Conservation (phyloP, 2,113 vertebrate species). For the Apistogramma diplotaenia region DNA sequence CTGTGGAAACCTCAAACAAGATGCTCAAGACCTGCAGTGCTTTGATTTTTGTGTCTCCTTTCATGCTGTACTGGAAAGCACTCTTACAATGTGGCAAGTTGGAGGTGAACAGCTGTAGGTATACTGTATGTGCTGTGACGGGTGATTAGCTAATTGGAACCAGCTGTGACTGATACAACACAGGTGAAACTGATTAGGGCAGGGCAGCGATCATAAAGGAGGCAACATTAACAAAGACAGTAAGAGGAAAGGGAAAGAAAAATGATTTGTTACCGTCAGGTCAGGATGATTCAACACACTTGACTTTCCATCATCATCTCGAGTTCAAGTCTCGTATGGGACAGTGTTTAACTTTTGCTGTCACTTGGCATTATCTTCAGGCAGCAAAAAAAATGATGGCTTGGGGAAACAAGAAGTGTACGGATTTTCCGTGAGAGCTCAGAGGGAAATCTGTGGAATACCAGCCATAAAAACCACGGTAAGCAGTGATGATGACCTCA, state of each 20-base stretch:
- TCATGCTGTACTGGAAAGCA: background rate
- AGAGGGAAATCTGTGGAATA: background rate
- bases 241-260: background rate
- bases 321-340: background rate
- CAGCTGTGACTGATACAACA: background rate
- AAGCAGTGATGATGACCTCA: constrained; percentile 11
- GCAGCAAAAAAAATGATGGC: background rate
- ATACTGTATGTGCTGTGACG: background rate
- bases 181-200: background rate
- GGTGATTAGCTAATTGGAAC: background rate
- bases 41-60: background rate
- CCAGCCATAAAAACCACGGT: background rate
- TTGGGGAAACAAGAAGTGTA: background rate
- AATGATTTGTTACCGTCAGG: background rate
- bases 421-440: background rate
- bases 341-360: too few relatives aligned
- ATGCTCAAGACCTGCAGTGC: too few relatives aligned
- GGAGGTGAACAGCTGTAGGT: background rate
- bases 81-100: background rate
- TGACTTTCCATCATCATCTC: background rate
- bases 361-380: too few relatives aligned
- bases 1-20: too few relatives aligned
- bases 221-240: background rate
- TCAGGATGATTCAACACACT: background rate
- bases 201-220: background rate